A percentile compares a stretch with the other conserved stretches of the same genome.
Evolutionary conservation across 2,113 vertebrate species (phyloP).

Genomic region (Perca fluviatilis): DNA sequence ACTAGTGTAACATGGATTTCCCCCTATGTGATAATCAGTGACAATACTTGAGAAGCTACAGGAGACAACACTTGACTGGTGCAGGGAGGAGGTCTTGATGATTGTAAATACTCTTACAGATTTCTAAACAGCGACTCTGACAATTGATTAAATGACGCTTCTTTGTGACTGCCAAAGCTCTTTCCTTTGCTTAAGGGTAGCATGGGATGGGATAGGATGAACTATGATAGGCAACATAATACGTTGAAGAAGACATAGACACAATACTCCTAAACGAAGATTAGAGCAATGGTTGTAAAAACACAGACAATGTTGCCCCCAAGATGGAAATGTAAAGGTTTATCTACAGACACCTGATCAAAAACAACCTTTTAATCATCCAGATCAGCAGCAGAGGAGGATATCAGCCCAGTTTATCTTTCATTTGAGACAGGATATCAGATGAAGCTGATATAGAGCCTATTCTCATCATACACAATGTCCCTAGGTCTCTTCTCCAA

Average conservation of each 20-base stretch:
- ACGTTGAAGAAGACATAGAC: too few relatives aligned
- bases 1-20: conserved; percentile 1
- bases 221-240: too few relatives aligned
- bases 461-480: conserved; percentile 59
- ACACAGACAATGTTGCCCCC: conserved; percentile 18
- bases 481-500: conserved; percentile 49
- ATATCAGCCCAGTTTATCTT: conserved; percentile 69
- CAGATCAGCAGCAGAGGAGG: conserved; percentile 53
- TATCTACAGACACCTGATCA: conserved; percentile 64
- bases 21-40: conserved; percentile 8
- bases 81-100: conserved; percentile 8
- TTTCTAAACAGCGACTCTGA: conserved; percentile 16
- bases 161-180: neutral
- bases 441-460: conserved; percentile 46
- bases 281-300: conserved; percentile 10
- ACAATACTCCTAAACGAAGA: conserved; percentile 5
- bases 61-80: neutral
- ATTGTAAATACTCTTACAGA: neutral
- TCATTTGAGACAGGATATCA: conserved; percentile 76
- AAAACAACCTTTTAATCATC: conserved; percentile 72
- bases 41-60: conserved; percentile 9
- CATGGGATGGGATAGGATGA: too few relatives aligned
- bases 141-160: neutral
- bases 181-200: neutral
- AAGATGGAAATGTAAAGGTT: conserved; percentile 58